Conservation (phyloP, 2,797 vertebrate species). For the Coranthus polyacanthus region DNA sequence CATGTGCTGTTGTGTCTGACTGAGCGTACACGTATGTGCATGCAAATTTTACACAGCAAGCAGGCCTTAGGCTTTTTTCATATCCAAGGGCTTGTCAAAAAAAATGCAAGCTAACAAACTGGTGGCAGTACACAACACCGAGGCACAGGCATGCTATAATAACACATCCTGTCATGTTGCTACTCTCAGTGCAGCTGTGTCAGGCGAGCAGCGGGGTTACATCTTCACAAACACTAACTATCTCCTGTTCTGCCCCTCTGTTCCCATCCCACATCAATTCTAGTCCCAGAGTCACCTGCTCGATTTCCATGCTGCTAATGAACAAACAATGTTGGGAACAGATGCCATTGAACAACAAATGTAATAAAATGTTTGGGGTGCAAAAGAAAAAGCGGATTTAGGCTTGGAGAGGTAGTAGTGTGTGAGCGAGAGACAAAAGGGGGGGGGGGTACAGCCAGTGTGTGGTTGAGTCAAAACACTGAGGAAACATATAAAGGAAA, state of each 20-base stretch:
- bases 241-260: constrained; percentile 21
- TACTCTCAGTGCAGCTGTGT: constrained; percentile 60
- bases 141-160: constrained; percentile 46
- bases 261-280: constrained; percentile 23
- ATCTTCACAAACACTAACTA: constrained; percentile 46
- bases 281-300: constrained; percentile 52
- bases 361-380: constrained; percentile 47
- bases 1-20: neutral
- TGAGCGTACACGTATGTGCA: constrained; percentile 9
- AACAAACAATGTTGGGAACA: constrained; percentile 65
- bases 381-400: constrained; percentile 31
- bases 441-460: constrained; percentile 15
- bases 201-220: constrained; percentile 57
- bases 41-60: constrained; percentile 45
- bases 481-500: constrained; percentile 7
- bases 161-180: constrained; percentile 51
- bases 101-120: too few relatives aligned
- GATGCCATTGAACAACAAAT: constrained; percentile 66
- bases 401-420: neutral
- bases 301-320: constrained; percentile 70
- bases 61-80: constrained; percentile 42
- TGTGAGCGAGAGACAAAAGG: constrained; percentile 16
- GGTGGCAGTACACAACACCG: constrained; percentile 30
- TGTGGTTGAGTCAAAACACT: constrained; percentile 38
- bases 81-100: constrained; percentile 55